Base-by-base conservation (phyloP, 2,797 vertebrate species). In the Coreius guichenoti region DNA sequence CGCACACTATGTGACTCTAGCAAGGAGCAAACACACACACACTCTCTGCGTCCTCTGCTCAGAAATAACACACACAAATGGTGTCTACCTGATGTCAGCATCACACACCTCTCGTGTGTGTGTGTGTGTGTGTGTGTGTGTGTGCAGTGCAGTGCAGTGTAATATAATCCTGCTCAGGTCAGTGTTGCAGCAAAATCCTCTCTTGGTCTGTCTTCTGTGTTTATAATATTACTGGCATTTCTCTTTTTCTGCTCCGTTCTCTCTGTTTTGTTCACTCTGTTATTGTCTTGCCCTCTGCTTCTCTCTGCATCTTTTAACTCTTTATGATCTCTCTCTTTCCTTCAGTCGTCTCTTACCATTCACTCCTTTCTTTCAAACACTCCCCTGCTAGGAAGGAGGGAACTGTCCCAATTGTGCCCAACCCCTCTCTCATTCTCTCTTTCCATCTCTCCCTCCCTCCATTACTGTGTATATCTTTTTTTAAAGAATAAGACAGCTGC, bases 341-440 rank as follows among this genome's bases (percentile, higher is more conserved):
- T n/a, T 79, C 29, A 79, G 58, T 78, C 69, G 67, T 72, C 79
- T 90, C 86, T 88, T 63, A 78, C 85, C 88, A 76, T 80, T 88
- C 39, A 81, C 83, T 86, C 45, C 68, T 83, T 68, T 85, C 47
- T 85, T 86, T 77, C 69, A 89, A 82, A 77, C 73, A 82, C 82
- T 86, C 77, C 73, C 83, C 76, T 80, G 81, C 83, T 81, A 51
- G 78, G 77, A 81, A 88, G 81, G 87, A 89, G 89, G 86, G 82
- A 81, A 73, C 82, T 81, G 75, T 84, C 84, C 86, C 84, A 89
- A 70, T 75, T 81, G 76, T 84, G 85, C 83, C 86, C 86, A 65
- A 81, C 75, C 67, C 81, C 58, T 75, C 75, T 33, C 75, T 80
- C 65, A 36, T 70, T 86, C 72, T 75, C 33, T 81, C 67, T 77